These are phyloP conservation scores for Hemibagrus guttatus DNA, from an alignment of 2,797 vertebrate species.

Conservation along the genomic window DNA sequence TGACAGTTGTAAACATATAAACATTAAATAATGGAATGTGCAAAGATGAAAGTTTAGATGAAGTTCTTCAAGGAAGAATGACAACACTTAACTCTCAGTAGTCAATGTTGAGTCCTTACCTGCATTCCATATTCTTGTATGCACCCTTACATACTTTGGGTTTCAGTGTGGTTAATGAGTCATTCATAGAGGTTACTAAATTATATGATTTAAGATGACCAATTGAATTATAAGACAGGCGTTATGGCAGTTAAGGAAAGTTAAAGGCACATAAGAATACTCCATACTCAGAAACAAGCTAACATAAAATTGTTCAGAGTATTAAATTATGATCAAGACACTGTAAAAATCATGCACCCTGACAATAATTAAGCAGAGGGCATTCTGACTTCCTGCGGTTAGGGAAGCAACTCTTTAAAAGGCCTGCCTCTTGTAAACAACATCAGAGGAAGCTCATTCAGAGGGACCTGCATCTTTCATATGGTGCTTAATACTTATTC, in stretches of 20 bases:
- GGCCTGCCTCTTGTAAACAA: slow-evolving; percentile 67
- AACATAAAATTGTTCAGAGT: slow-evolving; percentile 43
- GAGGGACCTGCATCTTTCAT: slow-evolving; percentile 65
- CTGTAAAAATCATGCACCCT: slow-evolving; percentile 57
- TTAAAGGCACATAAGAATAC: slow-evolving; percentile 1
- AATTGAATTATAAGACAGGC: neutral
- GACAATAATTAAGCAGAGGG: slow-evolving; percentile 62
- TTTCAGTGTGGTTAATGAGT: neutral
- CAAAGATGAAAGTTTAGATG: neutral
- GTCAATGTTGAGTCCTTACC: neutral
- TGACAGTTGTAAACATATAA: neutral
- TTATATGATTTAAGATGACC: neutral
- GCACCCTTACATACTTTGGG: too few relatives aligned
- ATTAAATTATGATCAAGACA: slow-evolving; percentile 49
- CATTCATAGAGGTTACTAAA: slow-evolving; percentile 4
- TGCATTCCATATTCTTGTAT: neutral
- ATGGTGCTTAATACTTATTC: slow-evolving; percentile 63
- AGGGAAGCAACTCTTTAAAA: slow-evolving; percentile 57
- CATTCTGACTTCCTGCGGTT: slow-evolving; percentile 53
- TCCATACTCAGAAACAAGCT: neutral
- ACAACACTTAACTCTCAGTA: neutral
- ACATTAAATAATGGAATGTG: neutral
- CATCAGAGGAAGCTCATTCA: slow-evolving; percentile 67
- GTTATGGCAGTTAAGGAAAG: neutral
- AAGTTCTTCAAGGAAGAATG: neutral